These are phyloP conservation scores for Plestiodon gilberti DNA, from an alignment of 2,113 vertebrate species.

Conservation along the genomic window DNA sequence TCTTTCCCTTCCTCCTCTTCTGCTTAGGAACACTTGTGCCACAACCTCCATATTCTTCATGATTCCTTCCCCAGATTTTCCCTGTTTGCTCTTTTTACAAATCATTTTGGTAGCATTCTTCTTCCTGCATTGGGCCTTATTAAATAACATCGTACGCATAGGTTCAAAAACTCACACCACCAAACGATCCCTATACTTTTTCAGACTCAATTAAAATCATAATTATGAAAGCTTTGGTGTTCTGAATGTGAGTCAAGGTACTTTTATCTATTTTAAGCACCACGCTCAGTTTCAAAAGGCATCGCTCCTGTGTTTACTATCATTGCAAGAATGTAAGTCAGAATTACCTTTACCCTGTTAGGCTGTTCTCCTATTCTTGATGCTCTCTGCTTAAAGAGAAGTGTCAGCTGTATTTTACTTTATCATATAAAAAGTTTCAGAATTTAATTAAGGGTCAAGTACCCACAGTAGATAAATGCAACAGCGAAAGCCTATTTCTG, in stretches of 20 bases:
- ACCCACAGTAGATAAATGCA: constrained; percentile 84
- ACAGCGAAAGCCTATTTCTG: constrained; percentile 84
- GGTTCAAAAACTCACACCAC: neutral
- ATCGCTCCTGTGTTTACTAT: constrained; percentile 68
- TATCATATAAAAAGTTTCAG: constrained; percentile 88
- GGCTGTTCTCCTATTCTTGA: constrained; percentile 71
- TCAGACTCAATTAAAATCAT: constrained; percentile 1
- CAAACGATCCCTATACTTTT: neutral
- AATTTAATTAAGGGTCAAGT: constrained; percentile 92
- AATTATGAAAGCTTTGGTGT: constrained; percentile 11
- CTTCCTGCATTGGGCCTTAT: neutral
- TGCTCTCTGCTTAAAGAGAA: constrained; percentile 79
- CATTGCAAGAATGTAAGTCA: constrained; percentile 76
- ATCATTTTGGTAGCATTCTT: neutral
- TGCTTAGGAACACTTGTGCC: neutral
- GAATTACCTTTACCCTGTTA: constrained; percentile 81
- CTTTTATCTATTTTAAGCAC: constrained; percentile 61
- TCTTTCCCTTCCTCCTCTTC: neutral
- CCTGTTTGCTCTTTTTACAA: no score
- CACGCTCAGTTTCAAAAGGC: constrained; percentile 65
- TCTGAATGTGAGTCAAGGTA: constrained; percentile 53
- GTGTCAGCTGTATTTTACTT: constrained; percentile 89
- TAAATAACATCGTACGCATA: neutral
- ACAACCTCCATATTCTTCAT: neutral
- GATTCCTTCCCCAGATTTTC: neutral